These are phyloP conservation scores for Heterodera schachtii DNA, from an alignment of 1,140 invertebrate genomes.

Conservation along the genomic window DNA sequence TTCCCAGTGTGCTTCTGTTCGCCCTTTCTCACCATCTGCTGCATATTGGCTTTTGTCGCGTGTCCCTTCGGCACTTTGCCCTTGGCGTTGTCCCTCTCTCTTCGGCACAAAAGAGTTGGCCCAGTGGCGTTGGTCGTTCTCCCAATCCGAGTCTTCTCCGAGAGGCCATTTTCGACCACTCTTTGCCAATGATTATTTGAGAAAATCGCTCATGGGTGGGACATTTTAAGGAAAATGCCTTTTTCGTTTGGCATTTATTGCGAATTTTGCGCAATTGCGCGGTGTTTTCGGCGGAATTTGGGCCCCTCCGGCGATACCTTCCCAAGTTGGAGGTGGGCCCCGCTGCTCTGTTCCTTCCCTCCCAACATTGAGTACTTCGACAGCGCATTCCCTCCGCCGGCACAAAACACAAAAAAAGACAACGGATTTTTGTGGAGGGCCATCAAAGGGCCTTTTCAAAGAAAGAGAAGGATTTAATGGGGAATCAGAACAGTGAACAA, in stretches of 20 bases:
- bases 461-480: background rate
- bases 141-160: slow-evolving; percentile 7
- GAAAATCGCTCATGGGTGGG: background rate
- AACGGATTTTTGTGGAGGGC: background rate
- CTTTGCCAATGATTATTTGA: background rate
- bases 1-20: background rate
- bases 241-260: no score
- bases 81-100: background rate
- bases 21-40: background rate
- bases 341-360: background rate
- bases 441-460: background rate
- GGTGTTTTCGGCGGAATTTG: no score
- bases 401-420: background rate
- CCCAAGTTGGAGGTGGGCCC: background rate
- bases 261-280: no score
- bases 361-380: background rate
- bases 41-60: background rate
- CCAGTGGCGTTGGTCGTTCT: background rate
- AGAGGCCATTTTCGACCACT: background rate
- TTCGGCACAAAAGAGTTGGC: background rate
- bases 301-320: background rate
- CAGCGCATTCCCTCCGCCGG: slow-evolving; percentile 3
- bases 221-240: no score
- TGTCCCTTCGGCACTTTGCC: background rate
- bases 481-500: background rate